Percentiles rank a stretch among this genome's conserved stretches.
Evolutionary conservation across 92 coral and sea anemone genomes (phyloP).

Genomic region (Nematostella vectensis): DNA sequence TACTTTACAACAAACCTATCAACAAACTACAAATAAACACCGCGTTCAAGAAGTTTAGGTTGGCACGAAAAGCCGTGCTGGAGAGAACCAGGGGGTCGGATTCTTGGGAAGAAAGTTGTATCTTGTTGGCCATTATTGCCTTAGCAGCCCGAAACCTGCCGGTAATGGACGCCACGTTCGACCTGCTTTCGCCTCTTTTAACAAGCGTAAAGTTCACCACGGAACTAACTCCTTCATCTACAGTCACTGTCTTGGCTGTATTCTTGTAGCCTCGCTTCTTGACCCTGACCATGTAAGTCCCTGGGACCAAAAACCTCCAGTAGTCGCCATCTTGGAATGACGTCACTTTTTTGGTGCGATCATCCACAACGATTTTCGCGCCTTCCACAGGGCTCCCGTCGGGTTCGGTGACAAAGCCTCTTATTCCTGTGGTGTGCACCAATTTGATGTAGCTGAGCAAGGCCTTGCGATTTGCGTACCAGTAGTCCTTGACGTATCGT

Average conservation of each 20-base stretch:
- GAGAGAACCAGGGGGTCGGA: not conserved
- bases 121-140: not conserved
- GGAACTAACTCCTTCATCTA: slow-evolving; percentile 37
- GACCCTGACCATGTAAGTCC: slow-evolving; percentile 65
- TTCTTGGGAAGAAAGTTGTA: slow-evolving; percentile 1
- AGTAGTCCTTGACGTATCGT: slow-evolving; percentile 42
- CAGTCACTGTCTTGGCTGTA: slow-evolving; percentile 42
- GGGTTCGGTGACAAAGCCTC: slow-evolving; percentile 73
- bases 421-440: slow-evolving; percentile 80
- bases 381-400: slow-evolving; percentile 73
- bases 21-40: no score
- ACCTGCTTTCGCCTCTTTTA: not conserved
- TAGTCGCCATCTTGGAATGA: slow-evolving; percentile 73
- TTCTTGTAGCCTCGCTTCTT: slow-evolving; percentile 52
- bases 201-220: slow-evolving; percentile 55
- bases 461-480: slow-evolving; percentile 83
- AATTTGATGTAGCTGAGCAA: slow-evolving; percentile 60
- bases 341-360: slow-evolving; percentile 70
- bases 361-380: slow-evolving; percentile 68
- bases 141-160: not conserved
- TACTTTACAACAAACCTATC: no score
- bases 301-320: slow-evolving; percentile 86
- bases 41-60: no score
- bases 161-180: not conserved
- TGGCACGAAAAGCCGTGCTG: not conserved